Percentiles rank a stretch among this genome's conserved stretches.
phyloP scores from a whole-genome alignment of 2,113 vertebrate species.

The Platycercus adscitus region DNA sequence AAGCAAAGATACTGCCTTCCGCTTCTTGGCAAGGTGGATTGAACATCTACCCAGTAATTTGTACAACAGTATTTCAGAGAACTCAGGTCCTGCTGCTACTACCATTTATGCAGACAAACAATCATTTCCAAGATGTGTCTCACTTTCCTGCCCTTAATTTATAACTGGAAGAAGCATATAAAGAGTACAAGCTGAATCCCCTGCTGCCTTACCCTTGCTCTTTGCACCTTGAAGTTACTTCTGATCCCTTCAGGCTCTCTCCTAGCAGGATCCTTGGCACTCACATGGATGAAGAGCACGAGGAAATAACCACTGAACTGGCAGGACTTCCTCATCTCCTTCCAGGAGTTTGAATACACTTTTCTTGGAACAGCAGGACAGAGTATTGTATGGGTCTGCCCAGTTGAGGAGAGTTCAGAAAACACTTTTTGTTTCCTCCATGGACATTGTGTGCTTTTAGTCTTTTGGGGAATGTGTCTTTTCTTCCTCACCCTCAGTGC shows the following conservation, averaged over 20 bases:
- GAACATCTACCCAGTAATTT: background rate
- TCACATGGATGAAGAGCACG: background rate
- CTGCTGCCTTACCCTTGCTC: background rate
- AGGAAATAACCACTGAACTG: background rate
- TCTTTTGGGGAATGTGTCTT: background rate
- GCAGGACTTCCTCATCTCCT: background rate
- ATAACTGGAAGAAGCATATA: background rate
- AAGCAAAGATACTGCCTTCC: background rate
- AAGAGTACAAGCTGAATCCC: background rate
- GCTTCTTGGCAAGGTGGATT: background rate
- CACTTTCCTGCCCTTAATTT: background rate
- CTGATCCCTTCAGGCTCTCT: background rate
- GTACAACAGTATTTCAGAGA: background rate
- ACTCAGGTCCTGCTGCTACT: background rate
- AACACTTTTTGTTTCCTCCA: background rate
- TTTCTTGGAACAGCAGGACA: background rate
- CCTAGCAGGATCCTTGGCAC: background rate
- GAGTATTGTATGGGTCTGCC: background rate
- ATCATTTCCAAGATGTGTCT: background rate
- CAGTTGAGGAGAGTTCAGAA: background rate
- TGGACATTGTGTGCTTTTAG: background rate
- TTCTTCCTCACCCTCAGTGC: background rate
- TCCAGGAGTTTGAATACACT: background rate
- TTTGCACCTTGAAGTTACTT: background rate
- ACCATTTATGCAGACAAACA: background rate